Percentiles rank a stretch among this genome's conserved stretches.
Evolutionary conservation across 2,797 vertebrate genomes (phyloP).

Genomic region (Margarornis squamiger): DNA sequence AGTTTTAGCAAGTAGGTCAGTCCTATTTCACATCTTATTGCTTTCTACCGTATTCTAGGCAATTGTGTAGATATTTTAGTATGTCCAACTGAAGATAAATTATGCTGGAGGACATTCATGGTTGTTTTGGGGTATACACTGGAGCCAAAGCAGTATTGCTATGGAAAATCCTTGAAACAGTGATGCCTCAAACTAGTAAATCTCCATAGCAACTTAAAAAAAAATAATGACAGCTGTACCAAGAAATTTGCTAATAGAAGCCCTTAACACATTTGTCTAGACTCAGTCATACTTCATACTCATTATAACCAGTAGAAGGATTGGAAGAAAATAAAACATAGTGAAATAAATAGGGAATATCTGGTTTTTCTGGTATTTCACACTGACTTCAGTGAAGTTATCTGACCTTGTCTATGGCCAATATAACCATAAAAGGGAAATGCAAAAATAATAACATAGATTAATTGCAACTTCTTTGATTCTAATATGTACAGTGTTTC

Average conservation of each 20-base stretch:
- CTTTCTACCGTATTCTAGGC: not conserved
- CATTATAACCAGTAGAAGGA: slow-evolving; percentile 2
- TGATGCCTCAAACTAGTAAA: slow-evolving; percentile 29
- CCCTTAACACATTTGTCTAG: slow-evolving; percentile 44
- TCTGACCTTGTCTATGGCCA: not conserved
- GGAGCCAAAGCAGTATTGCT: slow-evolving; percentile 17
- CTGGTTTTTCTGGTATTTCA: not conserved
- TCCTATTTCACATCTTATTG: not conserved
- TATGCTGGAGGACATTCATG: not conserved
- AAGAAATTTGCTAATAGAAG: slow-evolving; percentile 55
- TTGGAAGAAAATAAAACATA: not conserved
- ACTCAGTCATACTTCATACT: slow-evolving; percentile 9
- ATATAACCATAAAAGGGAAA: not conserved
- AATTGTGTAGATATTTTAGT: not conserved
- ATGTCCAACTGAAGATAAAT: slow-evolving; percentile 7
- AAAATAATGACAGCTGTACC: slow-evolving; percentile 60
- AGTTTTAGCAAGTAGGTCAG: not conserved
- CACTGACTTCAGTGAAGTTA: not conserved
- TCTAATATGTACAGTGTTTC: not conserved
- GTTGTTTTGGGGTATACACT: slow-evolving; percentile 11
- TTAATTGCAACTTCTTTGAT: not conserved
- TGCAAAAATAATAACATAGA: not conserved
- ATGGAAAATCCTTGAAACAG: slow-evolving; percentile 28
- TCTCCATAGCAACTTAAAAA: slow-evolving; percentile 63
- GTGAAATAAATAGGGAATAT: not conserved